Conservation (phyloP, 1,140 invertebrate species). For the Antheraea pernyi region DNA sequence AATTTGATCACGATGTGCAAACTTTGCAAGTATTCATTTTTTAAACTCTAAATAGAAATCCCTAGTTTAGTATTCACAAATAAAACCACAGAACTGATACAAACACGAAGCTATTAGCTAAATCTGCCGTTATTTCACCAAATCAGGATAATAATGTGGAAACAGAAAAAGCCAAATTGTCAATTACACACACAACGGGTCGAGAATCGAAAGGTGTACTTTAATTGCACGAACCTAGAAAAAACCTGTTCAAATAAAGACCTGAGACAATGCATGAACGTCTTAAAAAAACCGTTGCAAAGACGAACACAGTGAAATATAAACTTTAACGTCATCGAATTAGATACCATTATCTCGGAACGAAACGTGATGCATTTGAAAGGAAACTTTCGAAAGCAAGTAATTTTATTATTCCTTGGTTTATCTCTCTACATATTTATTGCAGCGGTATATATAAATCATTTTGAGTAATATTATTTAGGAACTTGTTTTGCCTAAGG, state of each 20-base stretch:
- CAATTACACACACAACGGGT: background rate
- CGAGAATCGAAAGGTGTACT: slow-evolving; percentile 1
- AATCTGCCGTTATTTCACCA: background rate
- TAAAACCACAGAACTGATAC: background rate
- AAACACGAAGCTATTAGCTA: background rate
- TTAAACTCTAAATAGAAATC: no score
- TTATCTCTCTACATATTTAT: slow-evolving; percentile 12
- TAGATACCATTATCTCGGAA: background rate
- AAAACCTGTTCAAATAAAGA: background rate
- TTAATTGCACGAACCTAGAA: slow-evolving; percentile 4
- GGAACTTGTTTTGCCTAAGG: slow-evolving; percentile 10
- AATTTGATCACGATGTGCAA: no score
- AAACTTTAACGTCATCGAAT: background rate
- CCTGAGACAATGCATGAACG: slow-evolving; percentile 1
- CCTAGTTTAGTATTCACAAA: no score
- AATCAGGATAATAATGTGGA: slow-evolving; percentile 1
- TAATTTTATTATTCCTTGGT: slow-evolving; percentile 14
- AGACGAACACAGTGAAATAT: background rate
- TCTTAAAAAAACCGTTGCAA: slow-evolving; percentile 3
- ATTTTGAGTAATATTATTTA: slow-evolving; percentile 10
- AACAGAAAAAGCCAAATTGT: background rate
- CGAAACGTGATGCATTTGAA: background rate
- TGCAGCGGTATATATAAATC: slow-evolving; percentile 12
- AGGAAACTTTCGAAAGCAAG: slow-evolving; percentile 11
- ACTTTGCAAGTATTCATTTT: no score